phyloP scores from a whole-genome alignment of 1,140 invertebrate genomes.

The Bilobella aurantiaca region DNA sequence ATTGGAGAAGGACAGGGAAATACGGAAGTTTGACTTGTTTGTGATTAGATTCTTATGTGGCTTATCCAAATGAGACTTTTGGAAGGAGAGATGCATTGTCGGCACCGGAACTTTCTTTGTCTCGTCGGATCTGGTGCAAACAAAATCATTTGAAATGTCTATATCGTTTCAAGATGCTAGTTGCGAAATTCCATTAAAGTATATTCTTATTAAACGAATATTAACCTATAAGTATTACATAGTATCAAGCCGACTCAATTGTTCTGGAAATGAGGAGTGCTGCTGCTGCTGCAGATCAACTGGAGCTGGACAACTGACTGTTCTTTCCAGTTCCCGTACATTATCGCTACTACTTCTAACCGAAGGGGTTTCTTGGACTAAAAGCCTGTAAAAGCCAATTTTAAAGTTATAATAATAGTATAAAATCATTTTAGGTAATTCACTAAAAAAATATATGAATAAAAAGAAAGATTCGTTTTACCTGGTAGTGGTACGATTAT shows the following conservation, averaged over 20 bases:
- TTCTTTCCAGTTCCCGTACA: constrained; percentile 39
- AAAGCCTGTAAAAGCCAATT: constrained; percentile 16
- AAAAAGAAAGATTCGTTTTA: constrained; percentile 16
- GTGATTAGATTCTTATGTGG: constrained; percentile 12
- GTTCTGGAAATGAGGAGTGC: constrained; percentile 19
- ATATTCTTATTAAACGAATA: no score
- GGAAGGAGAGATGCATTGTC: constrained; percentile 3
- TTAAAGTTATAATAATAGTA: no score
- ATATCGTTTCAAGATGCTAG: not conserved
- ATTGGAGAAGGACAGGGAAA: not conserved
- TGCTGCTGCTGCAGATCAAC: constrained; percentile 18
- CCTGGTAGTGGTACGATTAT: constrained; percentile 37
- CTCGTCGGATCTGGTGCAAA: not conserved
- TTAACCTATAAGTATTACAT: no score
- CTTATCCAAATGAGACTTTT: constrained; percentile 16
- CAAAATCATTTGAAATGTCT: not conserved
- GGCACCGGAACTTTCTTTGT: not conserved
- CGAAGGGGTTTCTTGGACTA: constrained; percentile 7
- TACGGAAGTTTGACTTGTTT: constrained; percentile 8
- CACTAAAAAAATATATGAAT: not conserved
- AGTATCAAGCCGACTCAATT: constrained; percentile 4
- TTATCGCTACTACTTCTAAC: constrained; percentile 7
- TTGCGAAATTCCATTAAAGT: no score
- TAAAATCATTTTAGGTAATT: no score
- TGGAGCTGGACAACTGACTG: constrained; percentile 42